Evolutionary conservation across 1,140 invertebrate species (phyloP), one percentile per base, ranked within the genome.

Genomic region (Sitophilus oryzae): DNA sequence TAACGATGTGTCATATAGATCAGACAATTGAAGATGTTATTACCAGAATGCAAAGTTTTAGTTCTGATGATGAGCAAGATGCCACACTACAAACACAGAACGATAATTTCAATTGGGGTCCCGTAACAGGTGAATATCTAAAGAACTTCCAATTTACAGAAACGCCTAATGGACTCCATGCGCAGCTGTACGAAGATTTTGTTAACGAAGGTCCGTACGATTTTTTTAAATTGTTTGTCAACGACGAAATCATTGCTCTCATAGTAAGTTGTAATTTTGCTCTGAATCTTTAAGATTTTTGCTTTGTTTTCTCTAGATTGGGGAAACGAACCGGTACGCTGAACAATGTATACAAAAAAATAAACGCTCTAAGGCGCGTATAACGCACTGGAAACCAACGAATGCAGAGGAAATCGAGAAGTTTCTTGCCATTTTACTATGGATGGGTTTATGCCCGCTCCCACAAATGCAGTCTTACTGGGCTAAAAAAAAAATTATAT

Each of bases 341-440:
- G 55, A 36, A 43, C 56, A 56, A 56, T 58, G 20, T 35, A 58
- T 23, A 68, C 73, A 51, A 66, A 68, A 40, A n/a, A n/a, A n/a
- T n/a, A n/a, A n/a, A n/a, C n/a, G n/a, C n/a, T n/a, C n/a, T n/a
- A n/a, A n/a, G n/a, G 30, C 57, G 41, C 58, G 58, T 47, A 68
- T 73, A 34, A 56, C 66, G 3, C 60, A 67, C 34, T 35, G 25
- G 45, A 20, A 35, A 23, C 20, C 5, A 38, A 20, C 21, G 18
- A 35, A 37, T 49, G 16, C 21, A 21, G 34, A 36, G 16, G 35
- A 49, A 49, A 49, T 49, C 14, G 14, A 23, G 25, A 38, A 30
- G n/a, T 49, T 49, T 30, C 20, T 38, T 11, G 15, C 3, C 9
- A 38, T 21, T 14, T 2, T 49, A 23, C 22, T 49, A 20, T 49